A percentile compares a stretch with the other conserved stretches of the same genome.
Evolutionary conservation across 2,888 invertebrate genomes (phyloP).

Genomic region (Hofmannophila pseudospretella): DNA sequence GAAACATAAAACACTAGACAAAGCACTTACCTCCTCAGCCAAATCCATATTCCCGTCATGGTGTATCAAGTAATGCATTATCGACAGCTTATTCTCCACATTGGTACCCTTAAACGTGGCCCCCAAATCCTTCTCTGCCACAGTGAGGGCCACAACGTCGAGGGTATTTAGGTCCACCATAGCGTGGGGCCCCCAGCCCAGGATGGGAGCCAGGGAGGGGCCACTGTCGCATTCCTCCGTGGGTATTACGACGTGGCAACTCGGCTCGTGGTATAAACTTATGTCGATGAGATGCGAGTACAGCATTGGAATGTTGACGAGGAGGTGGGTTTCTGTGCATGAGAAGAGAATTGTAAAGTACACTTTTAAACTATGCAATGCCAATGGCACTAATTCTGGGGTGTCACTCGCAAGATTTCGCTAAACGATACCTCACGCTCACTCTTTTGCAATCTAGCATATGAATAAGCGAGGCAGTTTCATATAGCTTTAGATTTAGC

Average conservation of each 20-base stretch:
- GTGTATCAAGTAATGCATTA: constrained; percentile 89
- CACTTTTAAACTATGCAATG: too few relatives aligned
- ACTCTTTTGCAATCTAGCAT: too few relatives aligned
- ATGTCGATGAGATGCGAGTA: constrained; percentile 93
- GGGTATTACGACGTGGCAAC: constrained; percentile 86
- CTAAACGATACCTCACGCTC: too few relatives aligned
- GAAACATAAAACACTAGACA: too few relatives aligned
- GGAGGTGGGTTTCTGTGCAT: constrained; percentile 87
- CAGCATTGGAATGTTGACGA: constrained; percentile 89
- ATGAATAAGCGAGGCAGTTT: too few relatives aligned
- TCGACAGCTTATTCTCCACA: constrained; percentile 85
- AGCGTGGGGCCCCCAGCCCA: constrained; percentile 72
- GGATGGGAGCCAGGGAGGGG: constrained; percentile 82
- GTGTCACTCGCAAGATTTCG: too few relatives aligned
- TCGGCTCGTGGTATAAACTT: constrained; percentile 89
- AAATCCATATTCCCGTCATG: constrained; percentile 86
- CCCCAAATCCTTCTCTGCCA: constrained; percentile 82
- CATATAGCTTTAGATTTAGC: too few relatives aligned
- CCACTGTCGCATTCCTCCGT: constrained; percentile 75
- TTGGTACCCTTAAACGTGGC: constrained; percentile 83
- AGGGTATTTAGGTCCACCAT: constrained; percentile 84
- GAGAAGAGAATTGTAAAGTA: too few relatives aligned
- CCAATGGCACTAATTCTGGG: too few relatives aligned
- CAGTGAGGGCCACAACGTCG: constrained; percentile 82
- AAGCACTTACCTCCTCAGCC: constrained; percentile 83